These are phyloP conservation scores for Meloe dianella DNA, from an alignment of 2,888 invertebrate species.

Conservation along the genomic window DNA sequence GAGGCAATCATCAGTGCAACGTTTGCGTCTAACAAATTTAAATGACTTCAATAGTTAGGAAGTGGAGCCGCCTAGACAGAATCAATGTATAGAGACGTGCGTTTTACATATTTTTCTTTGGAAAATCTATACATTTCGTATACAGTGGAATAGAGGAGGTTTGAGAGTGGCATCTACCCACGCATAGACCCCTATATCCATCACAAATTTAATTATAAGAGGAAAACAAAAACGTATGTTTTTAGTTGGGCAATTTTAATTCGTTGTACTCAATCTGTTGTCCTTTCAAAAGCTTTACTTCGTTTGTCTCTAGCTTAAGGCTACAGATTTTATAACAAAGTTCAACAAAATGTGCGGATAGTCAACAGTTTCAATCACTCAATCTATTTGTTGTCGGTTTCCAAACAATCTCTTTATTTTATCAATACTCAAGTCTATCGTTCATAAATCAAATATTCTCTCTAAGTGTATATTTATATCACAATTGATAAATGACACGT, in stretches of 20 bases:
- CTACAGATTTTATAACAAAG: not conserved
- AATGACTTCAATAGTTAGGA: too few relatives aligned
- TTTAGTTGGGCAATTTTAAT: not conserved
- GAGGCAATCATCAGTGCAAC: not conserved
- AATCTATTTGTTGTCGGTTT: not conserved
- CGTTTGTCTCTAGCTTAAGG: not conserved
- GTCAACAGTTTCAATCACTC: not conserved
- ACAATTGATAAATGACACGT: not conserved
- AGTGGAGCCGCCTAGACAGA: too few relatives aligned
- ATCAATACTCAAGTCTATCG: too few relatives aligned
- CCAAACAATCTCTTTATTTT: not conserved
- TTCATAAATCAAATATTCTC: not conserved
- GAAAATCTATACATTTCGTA: too few relatives aligned
- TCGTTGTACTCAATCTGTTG: not conserved
- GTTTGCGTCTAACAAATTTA: too few relatives aligned
- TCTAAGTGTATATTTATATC: not conserved
- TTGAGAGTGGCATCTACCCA: too few relatives aligned
- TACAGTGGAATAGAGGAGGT: too few relatives aligned
- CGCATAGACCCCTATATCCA: not conserved
- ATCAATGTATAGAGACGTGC: too few relatives aligned
- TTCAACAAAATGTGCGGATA: not conserved
- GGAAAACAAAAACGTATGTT: not conserved
- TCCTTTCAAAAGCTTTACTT: not conserved
- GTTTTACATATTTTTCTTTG: too few relatives aligned
- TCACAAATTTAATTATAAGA: not conserved